phyloP scores from a whole-genome alignment of 2,888 invertebrate genomes.

The Melinopterus prodromus region DNA sequence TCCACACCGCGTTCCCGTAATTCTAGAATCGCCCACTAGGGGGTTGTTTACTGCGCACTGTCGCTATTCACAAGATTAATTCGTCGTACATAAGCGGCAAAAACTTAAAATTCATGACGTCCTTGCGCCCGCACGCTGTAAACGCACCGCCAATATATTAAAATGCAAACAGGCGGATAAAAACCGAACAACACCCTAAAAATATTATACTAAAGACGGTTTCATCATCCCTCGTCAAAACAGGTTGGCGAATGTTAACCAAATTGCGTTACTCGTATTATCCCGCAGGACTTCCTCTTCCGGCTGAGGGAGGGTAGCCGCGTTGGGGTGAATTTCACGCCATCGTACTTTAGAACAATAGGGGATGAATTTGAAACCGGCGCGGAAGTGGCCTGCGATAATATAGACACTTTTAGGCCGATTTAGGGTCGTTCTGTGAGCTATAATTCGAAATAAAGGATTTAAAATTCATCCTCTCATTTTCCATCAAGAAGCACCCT shows the following conservation, averaged over 20 bases:
- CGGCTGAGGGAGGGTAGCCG: constrained; percentile 38
- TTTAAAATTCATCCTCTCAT: background rate
- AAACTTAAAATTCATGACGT: background rate
- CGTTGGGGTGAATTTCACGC: background rate
- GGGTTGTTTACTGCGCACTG: background rate
- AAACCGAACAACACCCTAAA: background rate
- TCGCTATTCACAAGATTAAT: background rate
- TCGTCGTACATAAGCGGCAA: background rate
- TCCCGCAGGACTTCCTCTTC: constrained; percentile 47
- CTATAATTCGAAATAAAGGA: background rate
- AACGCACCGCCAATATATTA: background rate
- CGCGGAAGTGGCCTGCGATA: background rate
- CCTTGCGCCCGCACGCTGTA: background rate
- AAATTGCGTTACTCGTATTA: constrained; percentile 48
- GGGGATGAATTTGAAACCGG: background rate
- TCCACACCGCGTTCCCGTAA: background rate
- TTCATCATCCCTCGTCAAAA: constrained; percentile 29
- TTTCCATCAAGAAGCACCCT: background rate
- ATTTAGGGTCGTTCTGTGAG: background rate
- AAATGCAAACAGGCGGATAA: background rate
- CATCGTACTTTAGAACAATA: background rate
- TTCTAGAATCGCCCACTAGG: background rate
- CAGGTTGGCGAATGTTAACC: constrained; percentile 44
- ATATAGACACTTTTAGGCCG: background rate
- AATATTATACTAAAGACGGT: constrained; percentile 4